Evolutionary conservation across 2,113 vertebrate species (phyloP).

Genomic region (Halichoeres trimaculatus): DNA sequence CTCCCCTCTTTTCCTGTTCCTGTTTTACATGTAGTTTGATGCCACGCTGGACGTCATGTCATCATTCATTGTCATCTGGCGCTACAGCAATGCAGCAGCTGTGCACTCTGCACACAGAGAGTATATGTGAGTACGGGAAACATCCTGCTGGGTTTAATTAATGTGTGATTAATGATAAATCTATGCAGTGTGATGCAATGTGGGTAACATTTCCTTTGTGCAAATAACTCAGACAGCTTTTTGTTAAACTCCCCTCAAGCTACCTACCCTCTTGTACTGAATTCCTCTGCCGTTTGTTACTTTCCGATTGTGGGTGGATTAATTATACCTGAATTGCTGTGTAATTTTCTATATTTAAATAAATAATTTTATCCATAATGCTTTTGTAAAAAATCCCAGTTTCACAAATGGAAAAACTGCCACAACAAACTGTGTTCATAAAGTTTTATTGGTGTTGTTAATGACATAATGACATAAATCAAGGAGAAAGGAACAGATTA

Average conservation of each 20-base stretch:
- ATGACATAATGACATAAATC: neutral
- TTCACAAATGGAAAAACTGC: neutral
- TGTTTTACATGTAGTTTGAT: conserved; percentile 88
- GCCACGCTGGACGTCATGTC: conserved; percentile 95
- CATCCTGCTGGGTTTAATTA: neutral
- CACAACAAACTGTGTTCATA: neutral
- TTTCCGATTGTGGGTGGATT: neutral
- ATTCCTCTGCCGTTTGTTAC: neutral
- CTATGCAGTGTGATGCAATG: neutral
- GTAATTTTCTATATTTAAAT: neutral
- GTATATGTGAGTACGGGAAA: conserved; percentile 91
- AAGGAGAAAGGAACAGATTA: neutral
- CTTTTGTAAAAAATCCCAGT: neutral
- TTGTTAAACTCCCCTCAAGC: neutral
- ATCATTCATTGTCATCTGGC: conserved; percentile 96
- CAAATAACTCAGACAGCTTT: neutral
- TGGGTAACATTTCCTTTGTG: neutral
- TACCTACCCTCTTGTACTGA: neutral
- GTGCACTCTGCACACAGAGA: conserved; percentile 98
- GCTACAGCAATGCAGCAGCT: conserved; percentile 97
- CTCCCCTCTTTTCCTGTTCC: neutral
- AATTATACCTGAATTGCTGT: neutral
- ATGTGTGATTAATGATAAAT: conserved; percentile 13
- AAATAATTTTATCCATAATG: neutral
- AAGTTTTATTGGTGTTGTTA: neutral